A percentile compares a stretch with the other conserved stretches of the same genome.
These are phyloP conservation scores for Kobus ellipsiprymnus DNA, from an alignment of 2,113 vertebrate genomes.

Conservation along the genomic window DNA sequence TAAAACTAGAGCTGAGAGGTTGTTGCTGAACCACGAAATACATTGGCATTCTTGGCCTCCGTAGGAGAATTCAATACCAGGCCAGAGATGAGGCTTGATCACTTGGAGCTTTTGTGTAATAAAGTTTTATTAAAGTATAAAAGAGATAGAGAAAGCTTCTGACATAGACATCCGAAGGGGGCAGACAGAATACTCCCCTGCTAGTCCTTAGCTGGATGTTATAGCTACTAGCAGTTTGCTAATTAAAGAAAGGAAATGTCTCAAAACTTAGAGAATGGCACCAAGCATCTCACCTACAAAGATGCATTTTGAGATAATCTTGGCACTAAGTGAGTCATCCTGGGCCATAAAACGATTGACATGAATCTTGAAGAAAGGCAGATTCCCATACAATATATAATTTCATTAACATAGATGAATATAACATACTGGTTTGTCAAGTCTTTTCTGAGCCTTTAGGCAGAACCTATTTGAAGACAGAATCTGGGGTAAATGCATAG, in stretches of 20 bases:
- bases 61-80: not conserved
- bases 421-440: not conserved
- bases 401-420: not conserved
- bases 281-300: not conserved
- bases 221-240: not conserved
- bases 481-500: not conserved
- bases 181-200: not conserved
- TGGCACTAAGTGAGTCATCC: not conserved
- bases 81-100: not conserved
- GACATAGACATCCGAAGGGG: not conserved
- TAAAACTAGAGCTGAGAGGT: not conserved
- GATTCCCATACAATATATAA: not conserved
- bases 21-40: not conserved
- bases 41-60: not conserved
- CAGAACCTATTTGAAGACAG: not conserved
- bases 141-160: not conserved
- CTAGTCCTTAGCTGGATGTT: not conserved
- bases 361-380: not conserved
- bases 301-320: not conserved
- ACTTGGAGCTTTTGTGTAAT: not conserved
- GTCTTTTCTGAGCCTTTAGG: not conserved
- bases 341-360: not conserved
- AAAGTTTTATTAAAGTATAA: not conserved
- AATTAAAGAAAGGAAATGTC: not conserved
- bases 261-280: not conserved